Conservation (phyloP, 2,888 invertebrate genomes). For the Agrotis clavis region DNA sequence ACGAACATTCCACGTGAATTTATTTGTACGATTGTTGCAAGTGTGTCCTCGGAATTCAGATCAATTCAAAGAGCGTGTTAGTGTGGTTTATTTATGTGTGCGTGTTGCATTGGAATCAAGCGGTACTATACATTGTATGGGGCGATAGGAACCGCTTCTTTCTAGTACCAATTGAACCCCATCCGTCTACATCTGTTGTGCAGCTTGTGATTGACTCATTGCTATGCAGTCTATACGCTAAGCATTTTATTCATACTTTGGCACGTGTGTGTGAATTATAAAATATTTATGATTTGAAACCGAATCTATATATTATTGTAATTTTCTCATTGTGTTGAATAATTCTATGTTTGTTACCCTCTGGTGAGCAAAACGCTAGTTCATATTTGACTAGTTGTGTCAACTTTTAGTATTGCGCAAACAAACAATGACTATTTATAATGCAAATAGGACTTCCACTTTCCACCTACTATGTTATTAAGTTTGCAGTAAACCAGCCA, state of each 20-base stretch:
- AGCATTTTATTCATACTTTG: conserved; percentile 20
- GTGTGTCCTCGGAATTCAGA: conserved; percentile 50
- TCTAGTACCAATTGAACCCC: conserved; percentile 55
- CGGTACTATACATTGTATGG: conserved; percentile 32
- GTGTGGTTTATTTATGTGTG: conserved; percentile 12
- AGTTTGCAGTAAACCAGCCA: neutral
- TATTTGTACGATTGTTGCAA: conserved; percentile 35
- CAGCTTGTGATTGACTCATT: conserved; percentile 25
- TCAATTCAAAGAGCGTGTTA: conserved; percentile 46
- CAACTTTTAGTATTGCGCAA: conserved; percentile 24
- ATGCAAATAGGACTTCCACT: conserved; percentile 13
- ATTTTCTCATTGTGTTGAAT: conserved; percentile 3
- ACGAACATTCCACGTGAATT: conserved; percentile 18
- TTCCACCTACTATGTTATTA: conserved; percentile 3
- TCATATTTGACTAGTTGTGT: conserved; percentile 47
- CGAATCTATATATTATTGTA: conserved; percentile 9
- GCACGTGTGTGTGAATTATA: neutral
- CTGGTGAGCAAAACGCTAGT: conserved; percentile 26
- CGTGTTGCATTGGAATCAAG: conserved; percentile 27
- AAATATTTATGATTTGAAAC: neutral
- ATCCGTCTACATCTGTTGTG: conserved; percentile 36
- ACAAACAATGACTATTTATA: conserved; percentile 27
- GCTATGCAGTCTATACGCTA: conserved; percentile 14
- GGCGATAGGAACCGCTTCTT: conserved; percentile 35
- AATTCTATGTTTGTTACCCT: conserved; percentile 42